phyloP scores from a whole-genome alignment of 1,140 invertebrate genomes.

The Marisa cornuarietis region DNA sequence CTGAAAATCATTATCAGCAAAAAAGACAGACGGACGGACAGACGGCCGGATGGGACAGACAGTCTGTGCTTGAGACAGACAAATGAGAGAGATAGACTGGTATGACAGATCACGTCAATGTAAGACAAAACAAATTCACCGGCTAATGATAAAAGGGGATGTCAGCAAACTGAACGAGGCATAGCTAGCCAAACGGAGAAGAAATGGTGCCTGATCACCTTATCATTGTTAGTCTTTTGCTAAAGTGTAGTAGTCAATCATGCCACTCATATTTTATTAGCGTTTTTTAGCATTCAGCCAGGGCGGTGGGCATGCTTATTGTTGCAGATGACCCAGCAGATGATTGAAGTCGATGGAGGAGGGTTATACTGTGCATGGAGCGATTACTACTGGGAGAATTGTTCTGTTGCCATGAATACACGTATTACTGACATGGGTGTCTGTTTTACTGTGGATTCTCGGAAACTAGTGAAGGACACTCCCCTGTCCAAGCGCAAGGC shows the following conservation, averaged over 20 bases:
- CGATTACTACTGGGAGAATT: constrained; percentile 34
- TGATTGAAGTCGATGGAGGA: constrained; percentile 17
- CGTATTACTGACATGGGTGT: constrained; percentile 37
- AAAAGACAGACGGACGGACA: no score
- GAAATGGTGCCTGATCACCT: no score
- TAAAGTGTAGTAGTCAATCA: no score
- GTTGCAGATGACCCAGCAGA: neutral
- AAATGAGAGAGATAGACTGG: neutral
- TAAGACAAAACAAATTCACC: neutral
- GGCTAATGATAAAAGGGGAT: no score
- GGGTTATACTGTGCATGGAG: constrained; percentile 35
- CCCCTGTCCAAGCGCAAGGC: neutral
- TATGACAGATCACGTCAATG: neutral
- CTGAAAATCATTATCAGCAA: neutral
- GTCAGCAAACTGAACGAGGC: no score
- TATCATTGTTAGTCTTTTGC: no score
- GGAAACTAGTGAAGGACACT: constrained; percentile 15
- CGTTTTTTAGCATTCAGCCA: no score
- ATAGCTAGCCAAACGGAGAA: no score
- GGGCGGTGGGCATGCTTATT: neutral
- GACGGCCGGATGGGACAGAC: no score
- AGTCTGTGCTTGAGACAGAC: neutral
- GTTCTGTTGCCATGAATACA: constrained; percentile 8
- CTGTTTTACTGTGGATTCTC: constrained; percentile 30
- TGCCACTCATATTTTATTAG: no score